Evolutionary conservation across 1,140 invertebrate genomes (phyloP).

Genomic region (Hormaphis cornu): DNA sequence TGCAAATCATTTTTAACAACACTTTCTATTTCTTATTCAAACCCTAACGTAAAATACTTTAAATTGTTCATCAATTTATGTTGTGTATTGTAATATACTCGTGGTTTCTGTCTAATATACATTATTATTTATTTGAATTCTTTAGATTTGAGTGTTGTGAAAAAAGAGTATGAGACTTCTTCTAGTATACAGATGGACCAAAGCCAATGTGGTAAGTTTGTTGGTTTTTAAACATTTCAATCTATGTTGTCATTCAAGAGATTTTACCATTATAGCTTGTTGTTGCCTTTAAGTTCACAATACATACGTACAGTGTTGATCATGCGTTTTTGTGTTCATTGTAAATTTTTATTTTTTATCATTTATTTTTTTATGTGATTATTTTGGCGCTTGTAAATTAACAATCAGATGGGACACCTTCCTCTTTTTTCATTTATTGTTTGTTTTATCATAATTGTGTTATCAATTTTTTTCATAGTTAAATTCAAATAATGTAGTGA

Average conservation of each 20-base stretch:
- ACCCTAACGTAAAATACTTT: too few relatives aligned
- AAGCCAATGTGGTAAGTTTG: conserved; percentile 18
- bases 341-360: background rate
- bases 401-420: conserved; percentile 32
- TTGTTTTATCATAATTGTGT: background rate
- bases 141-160: conserved; percentile 9
- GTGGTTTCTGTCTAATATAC: background rate
- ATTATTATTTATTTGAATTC: background rate
- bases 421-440: conserved; percentile 20
- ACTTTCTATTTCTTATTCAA: background rate
- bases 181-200: conserved; percentile 25
- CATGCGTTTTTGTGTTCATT: background rate
- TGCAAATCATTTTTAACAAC: too few relatives aligned
- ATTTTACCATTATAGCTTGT: background rate
- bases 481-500: background rate
- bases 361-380: conserved; percentile 12
- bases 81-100: background rate
- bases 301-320: background rate
- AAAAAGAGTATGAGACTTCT: conserved; percentile 9
- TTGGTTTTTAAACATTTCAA: conserved; percentile 9
- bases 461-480: conserved; percentile 1
- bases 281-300: background rate
- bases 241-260: background rate
- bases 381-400: conserved; percentile 28
- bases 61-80: background rate